Evolutionary conservation across 2,888 invertebrate species (phyloP), one percentile per base, ranked within the genome.

Genomic region (Drosophila melanosoma): DNA sequence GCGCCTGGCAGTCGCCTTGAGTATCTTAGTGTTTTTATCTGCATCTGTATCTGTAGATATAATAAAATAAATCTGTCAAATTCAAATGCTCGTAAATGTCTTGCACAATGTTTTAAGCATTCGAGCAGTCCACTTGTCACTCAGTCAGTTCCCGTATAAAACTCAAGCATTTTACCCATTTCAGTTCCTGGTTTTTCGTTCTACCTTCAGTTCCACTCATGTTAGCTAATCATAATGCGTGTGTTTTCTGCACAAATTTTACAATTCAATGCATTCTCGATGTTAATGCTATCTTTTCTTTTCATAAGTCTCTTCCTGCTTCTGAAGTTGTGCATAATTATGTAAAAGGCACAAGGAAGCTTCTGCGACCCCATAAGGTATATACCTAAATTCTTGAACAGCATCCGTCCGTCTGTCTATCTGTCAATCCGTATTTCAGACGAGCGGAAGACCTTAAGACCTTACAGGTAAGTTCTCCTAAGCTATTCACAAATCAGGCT

Each of bases 51-150:
- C 80, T 82, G 83, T 80, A 78, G 83, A 69, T 86, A 73, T 82
- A 86, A 88, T 83, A 85, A 83, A 87, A 82, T 78, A 87, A 86
- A 87, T 87, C 86, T 87, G 88, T 87, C 87, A 87, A 87, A 87
- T 79, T 87, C 82, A 84, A 82, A 78, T 70, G 82, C 82, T 89
- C 82, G 88, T 87, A 87, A 87, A 87, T 82, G 87, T 87, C 87
- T 82, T 74, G 64, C 69, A 73, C 87, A 83, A 59, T 48, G 49
- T 42, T 40, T 45, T 48, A 17, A 52, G 58, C 35, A 26, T 7
- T 26, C 15, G 36, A 54, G 17, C n/a, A 57, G 52, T 51, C 59
- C 38, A 63, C 45, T 59, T 38, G 26, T 26, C 67, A 61, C 20
- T 15, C 64, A 33, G 56, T 23, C 33, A 26, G 51, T 23, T 23